Conservation (phyloP, 2,113 vertebrate species). For the Cochlearius cochlearius region DNA sequence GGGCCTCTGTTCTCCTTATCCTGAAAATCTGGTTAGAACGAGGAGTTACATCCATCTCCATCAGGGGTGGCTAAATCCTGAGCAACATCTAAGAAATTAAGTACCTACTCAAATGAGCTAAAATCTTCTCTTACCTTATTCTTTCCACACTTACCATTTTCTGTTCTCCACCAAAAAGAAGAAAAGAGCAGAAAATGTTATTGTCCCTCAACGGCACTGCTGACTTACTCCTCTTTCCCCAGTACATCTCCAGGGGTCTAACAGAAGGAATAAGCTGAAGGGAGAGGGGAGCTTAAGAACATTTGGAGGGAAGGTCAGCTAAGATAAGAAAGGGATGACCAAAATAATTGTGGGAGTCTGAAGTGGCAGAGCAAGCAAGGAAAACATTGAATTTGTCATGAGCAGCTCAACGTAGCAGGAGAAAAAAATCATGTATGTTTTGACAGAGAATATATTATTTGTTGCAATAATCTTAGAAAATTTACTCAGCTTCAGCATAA, state of each 20-base stretch:
- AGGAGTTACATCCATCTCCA: neutral
- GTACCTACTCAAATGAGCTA: neutral
- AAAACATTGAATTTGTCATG: neutral
- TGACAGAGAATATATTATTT: neutral
- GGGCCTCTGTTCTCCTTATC: neutral
- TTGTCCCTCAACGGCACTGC: neutral
- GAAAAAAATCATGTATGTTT: neutral
- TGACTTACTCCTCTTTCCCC: neutral
- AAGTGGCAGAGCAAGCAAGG: neutral
- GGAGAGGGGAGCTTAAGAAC: neutral
- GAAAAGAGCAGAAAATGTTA: neutral
- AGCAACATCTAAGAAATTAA: neutral
- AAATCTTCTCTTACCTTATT: neutral
- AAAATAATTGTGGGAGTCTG: neutral
- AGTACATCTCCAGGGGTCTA: neutral
- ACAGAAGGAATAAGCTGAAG: neutral
- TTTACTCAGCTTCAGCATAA: neutral
- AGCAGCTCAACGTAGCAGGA: neutral
- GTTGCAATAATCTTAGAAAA: neutral
- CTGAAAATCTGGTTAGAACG: neutral
- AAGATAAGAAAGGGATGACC: neutral
- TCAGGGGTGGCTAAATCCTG: neutral
- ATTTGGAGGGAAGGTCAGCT: neutral
- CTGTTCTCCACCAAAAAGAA: neutral
- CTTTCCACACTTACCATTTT: neutral